These are phyloP conservation scores for Gavialis gangeticus DNA, from an alignment of 2,113 vertebrate genomes.

Conservation along the genomic window DNA sequence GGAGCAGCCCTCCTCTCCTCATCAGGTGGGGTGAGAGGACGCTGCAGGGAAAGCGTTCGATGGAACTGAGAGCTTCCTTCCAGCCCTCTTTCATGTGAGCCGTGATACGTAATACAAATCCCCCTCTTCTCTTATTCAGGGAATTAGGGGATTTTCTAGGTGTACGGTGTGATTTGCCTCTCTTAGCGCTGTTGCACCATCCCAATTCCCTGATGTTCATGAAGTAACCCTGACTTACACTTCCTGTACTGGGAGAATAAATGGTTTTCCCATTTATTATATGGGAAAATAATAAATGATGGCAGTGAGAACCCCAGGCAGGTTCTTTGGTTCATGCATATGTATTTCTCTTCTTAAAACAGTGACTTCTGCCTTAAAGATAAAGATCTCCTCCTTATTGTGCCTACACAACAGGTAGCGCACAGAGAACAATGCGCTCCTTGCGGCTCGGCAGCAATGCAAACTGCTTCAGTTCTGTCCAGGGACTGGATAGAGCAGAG, in stretches of 20 bases:
- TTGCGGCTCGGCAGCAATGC: neutral
- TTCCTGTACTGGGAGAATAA: neutral
- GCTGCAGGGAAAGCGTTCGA: neutral
- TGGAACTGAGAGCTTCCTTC: conserved; percentile 13
- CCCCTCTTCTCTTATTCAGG: neutral
- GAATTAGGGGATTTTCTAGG: conserved; percentile 18
- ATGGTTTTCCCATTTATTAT: neutral
- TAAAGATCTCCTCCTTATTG: conserved; percentile 40
- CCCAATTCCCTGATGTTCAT: conserved; percentile 4
- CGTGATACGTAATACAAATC: neutral
- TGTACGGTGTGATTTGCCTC: neutral
- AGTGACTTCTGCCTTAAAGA: conserved; percentile 21
- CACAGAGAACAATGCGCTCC: conserved; percentile 31
- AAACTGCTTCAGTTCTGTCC: conserved; percentile 53
- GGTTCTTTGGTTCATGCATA: neutral
- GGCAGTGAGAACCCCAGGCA: accelerated
- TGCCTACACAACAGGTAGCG: neutral
- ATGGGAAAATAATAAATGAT: neutral
- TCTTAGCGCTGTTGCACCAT: neutral
- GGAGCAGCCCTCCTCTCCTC: neutral
- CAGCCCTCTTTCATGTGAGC: neutral
- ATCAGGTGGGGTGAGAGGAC: neutral
- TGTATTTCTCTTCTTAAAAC: conserved; percentile 41
- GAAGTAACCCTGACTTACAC: neutral
- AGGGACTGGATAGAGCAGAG: conserved; percentile 52